A percentile compares a stretch with the other conserved stretches of the same genome.
Conservation (phyloP, 2,797 vertebrate genomes). For the Basileuterus tristriatus region DNA sequence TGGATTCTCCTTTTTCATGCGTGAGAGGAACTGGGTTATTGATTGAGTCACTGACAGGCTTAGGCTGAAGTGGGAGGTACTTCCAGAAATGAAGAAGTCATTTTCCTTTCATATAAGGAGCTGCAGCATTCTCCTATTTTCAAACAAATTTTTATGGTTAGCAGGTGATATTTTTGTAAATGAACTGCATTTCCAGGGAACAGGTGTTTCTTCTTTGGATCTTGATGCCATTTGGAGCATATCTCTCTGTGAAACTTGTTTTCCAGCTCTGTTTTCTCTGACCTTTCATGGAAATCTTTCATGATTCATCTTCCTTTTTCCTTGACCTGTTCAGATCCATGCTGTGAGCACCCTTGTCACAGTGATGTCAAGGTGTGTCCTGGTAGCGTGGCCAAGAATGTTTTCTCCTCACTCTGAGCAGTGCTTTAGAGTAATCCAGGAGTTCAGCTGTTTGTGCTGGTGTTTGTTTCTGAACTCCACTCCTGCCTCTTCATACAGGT, state of each 20-base stretch:
- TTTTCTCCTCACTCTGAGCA: background rate
- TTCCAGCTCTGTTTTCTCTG: background rate
- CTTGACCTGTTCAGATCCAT: background rate
- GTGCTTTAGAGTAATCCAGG: background rate
- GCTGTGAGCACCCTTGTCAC: rapidly evolving
- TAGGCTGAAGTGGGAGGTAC: background rate
- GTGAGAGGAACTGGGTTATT: background rate
- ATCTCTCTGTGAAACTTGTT: background rate
- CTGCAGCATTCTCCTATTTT: background rate
- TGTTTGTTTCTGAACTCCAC: background rate
- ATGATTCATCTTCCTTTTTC: background rate
- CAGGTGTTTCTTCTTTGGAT: background rate
- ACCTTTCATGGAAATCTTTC: background rate
- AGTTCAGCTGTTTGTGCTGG: background rate
- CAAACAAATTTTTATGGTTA: background rate
- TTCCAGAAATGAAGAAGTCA: background rate
- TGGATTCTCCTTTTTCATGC: background rate
- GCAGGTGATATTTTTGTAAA: background rate
- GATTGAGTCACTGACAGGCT: background rate
- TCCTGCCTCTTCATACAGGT: background rate
- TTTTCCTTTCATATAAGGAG: background rate
- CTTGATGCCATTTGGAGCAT: background rate
- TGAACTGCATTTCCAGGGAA: background rate
- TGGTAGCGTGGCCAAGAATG: background rate
- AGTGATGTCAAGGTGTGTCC: background rate